phyloP scores from a whole-genome alignment of 2,888 invertebrate species.

The Macrophya alboannulata region DNA sequence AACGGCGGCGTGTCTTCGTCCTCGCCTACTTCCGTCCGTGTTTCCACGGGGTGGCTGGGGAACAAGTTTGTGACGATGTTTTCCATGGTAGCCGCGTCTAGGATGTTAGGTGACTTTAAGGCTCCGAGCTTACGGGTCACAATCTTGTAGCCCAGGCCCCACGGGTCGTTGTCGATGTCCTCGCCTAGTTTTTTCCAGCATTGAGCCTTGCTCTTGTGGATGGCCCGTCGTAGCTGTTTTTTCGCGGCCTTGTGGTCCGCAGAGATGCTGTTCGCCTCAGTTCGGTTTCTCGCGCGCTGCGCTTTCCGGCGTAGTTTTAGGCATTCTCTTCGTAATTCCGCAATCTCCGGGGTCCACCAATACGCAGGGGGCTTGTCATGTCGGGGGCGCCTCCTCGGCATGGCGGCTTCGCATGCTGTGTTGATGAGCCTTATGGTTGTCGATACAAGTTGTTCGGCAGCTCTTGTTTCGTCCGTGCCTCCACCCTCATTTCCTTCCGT shows the following conservation, averaged over 20 bases:
- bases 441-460: background rate
- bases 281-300: constrained; percentile 28
- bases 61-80: constrained; percentile 55
- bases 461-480: background rate
- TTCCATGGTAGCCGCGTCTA: constrained; percentile 21
- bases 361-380: background rate
- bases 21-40: too few species aligned
- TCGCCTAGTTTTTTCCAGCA: constrained; percentile 56
- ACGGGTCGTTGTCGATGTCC: constrained; percentile 53
- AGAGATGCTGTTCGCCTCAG: constrained; percentile 22
- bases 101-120: constrained; percentile 14
- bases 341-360: background rate
- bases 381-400: background rate
- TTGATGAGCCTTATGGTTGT: background rate
- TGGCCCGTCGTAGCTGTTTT: constrained; percentile 51
- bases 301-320: background rate
- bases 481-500: too few species aligned
- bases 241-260: constrained; percentile 39
- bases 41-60: constrained; percentile 44
- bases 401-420: background rate
- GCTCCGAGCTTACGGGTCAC: constrained; percentile 57
- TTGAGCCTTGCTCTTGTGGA: constrained; percentile 50
- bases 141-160: constrained; percentile 60
- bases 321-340: background rate
- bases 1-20: constrained; percentile 8